A percentile compares a stretch with the other conserved stretches of the same genome.
phyloP scores from a whole-genome alignment of 2,888 invertebrate genomes.

The Neelides folsomi region DNA sequence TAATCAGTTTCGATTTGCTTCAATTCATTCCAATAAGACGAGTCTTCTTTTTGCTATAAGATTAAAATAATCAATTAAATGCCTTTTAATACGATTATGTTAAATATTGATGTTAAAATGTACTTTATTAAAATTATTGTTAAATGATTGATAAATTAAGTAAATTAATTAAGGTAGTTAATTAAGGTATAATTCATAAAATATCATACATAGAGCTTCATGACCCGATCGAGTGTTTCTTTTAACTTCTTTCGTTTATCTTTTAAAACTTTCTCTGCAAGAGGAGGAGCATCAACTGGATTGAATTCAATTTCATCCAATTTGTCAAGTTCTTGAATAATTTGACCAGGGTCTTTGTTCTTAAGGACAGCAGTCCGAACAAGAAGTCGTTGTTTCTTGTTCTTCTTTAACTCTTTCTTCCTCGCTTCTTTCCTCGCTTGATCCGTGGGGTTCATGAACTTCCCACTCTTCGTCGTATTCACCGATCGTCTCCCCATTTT shows the following conservation, averaged over 20 bases:
- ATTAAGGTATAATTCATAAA: no score
- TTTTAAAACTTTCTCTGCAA: conserved; percentile 91
- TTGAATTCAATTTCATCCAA: conserved; percentile 98
- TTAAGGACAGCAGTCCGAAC: conserved; percentile 92
- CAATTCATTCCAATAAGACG: conserved; percentile 83
- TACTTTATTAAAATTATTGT: no score
- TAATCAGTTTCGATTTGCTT: conserved; percentile 83
- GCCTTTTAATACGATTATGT: neutral
- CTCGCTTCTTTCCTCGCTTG: conserved; percentile 97
- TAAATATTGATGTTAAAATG: no score
- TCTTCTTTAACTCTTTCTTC: conserved; percentile 94
- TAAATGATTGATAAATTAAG: no score
- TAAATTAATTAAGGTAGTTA: no score
- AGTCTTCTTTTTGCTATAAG: conserved; percentile 81
- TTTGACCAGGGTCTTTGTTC: conserved; percentile 91
- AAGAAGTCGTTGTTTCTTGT: conserved; percentile 90
- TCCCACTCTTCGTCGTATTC: conserved; percentile 99
- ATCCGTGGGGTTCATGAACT: conserved; percentile 99
- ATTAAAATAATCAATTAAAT: conserved; percentile 13
- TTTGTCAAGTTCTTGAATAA: conserved; percentile 89
- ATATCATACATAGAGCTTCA: conserved; percentile 92
- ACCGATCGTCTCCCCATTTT: conserved; percentile 92
- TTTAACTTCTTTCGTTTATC: conserved; percentile 90
- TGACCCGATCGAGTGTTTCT: conserved; percentile 86
- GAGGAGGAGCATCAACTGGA: conserved; percentile 80